These are phyloP conservation scores for Centropristis striata DNA, from an alignment of 2,113 vertebrate genomes.

Conservation along the genomic window DNA sequence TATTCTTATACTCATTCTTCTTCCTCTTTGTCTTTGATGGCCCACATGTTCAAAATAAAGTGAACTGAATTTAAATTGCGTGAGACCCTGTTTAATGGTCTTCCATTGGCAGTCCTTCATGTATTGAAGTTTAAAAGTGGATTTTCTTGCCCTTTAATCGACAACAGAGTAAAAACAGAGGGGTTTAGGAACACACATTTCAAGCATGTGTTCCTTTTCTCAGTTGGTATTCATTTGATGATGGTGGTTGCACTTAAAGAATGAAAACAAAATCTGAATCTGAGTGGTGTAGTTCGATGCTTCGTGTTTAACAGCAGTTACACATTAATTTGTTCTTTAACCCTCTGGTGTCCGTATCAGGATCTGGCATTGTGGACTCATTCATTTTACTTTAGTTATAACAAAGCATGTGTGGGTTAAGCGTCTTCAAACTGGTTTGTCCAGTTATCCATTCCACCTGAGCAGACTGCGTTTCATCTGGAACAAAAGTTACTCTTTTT, in stretches of 20 bases:
- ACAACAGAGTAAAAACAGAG: background rate
- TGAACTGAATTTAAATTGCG: conserved; percentile 33
- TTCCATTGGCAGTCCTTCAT: conserved; percentile 40
- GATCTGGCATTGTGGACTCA: background rate
- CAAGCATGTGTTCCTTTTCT: conserved; percentile 54
- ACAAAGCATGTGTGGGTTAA: conserved; percentile 19
- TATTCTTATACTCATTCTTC: background rate
- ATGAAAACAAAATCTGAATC: conserved; percentile 26
- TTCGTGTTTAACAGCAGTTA: background rate
- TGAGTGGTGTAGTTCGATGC: background rate
- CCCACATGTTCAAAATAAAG: conserved; percentile 20
- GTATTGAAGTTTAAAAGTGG: conserved; percentile 45
- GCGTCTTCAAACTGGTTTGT: conserved; percentile 59
- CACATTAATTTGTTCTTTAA: background rate
- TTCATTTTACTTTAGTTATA: conserved; percentile 3
- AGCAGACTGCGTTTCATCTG: conserved; percentile 14
- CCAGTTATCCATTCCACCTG: conserved; percentile 46
- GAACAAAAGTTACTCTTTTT: conserved; percentile 12
- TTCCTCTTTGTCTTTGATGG: conserved; percentile 6
- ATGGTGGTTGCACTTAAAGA: conserved; percentile 15
- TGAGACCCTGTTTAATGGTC: conserved; percentile 49
- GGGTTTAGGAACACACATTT: conserved; percentile 41
- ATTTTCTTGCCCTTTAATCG: conserved; percentile 54
- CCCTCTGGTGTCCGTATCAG: background rate
- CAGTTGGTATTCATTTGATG: conserved; percentile 22